phyloP scores from a whole-genome alignment of 2,888 invertebrate species.

The Dorcus hopei region DNA sequence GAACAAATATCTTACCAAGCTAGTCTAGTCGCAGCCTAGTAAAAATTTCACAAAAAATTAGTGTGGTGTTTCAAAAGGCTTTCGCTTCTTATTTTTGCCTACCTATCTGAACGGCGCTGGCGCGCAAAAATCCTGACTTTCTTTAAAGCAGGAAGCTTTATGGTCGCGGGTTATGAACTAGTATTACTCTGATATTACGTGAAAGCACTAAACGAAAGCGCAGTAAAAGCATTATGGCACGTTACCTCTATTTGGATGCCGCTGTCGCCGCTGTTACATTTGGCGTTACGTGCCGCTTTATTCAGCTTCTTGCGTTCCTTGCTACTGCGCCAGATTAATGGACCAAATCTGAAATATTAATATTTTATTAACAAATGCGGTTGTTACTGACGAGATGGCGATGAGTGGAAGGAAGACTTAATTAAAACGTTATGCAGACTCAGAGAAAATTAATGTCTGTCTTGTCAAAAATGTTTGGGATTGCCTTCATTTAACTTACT shows the following conservation, averaged over 20 bases:
- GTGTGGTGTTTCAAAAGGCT: constrained; percentile 27
- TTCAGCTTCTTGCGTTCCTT: constrained; percentile 66
- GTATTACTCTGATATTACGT: not conserved
- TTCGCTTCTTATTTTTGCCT: not conserved
- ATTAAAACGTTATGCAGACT: too few species aligned
- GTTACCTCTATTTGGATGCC: constrained; percentile 66
- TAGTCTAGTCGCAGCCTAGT: constrained; percentile 50
- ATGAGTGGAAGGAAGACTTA: too few species aligned
- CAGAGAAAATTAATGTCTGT: not conserved
- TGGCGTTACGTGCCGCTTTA: constrained; percentile 65
- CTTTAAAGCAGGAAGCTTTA: not conserved
- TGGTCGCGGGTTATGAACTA: not conserved
- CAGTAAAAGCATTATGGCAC: too few species aligned
- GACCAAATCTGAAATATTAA: constrained; percentile 57
- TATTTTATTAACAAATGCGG: not conserved
- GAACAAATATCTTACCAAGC: constrained; percentile 50
- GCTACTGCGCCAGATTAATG: constrained; percentile 67
- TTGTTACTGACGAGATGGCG: not conserved
- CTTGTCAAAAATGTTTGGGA: not conserved
- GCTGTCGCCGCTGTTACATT: constrained; percentile 72
- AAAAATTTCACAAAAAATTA: constrained; percentile 44
- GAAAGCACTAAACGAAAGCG: too few species aligned
- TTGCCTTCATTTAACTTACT: constrained; percentile 29
- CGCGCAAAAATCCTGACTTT: not conserved
- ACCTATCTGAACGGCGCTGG: not conserved